Evolutionary conservation across 1,140 invertebrate genomes (phyloP).

Genomic region (Magallana angulata): DNA sequence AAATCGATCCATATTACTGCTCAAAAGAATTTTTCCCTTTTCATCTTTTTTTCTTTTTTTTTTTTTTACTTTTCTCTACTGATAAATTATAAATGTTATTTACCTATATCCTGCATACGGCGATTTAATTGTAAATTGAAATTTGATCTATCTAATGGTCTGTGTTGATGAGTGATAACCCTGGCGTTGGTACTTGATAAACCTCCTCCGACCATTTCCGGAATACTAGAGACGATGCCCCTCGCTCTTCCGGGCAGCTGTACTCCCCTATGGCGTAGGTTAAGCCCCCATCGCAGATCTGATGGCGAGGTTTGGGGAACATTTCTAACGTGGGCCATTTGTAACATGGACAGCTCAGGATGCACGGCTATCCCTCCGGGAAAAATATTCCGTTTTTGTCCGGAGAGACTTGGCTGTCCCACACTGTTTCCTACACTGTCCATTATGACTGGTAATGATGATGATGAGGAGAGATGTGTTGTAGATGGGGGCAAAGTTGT

Average conservation of each 20-base stretch:
- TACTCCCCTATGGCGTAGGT: not conserved
- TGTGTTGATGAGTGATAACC: not conserved
- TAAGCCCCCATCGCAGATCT: not conserved
- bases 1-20: not conserved
- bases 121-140: conserved; percentile 32
- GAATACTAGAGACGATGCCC: conserved; percentile 1
- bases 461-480: not conserved
- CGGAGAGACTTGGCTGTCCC: conserved; percentile 12
- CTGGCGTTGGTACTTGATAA: conserved; percentile 24
- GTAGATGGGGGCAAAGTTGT: not conserved
- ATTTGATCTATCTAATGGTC: conserved; percentile 13
- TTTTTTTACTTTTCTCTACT: no score
- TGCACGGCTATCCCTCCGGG: not conserved
- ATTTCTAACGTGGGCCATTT: not conserved
- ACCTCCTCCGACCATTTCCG: not conserved
- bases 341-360: not conserved
- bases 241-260: not conserved
- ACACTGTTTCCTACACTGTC: conserved; percentile 13
- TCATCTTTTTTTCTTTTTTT: no score
- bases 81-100: not conserved
- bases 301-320: not conserved
- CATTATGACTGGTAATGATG: not conserved
- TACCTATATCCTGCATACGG: conserved; percentile 11
- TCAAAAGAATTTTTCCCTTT: no score
- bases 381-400: conserved; percentile 20